These are phyloP conservation scores for Ornithoptera alexandrae DNA, from an alignment of 2,888 invertebrate genomes.

Conservation along the genomic window DNA sequence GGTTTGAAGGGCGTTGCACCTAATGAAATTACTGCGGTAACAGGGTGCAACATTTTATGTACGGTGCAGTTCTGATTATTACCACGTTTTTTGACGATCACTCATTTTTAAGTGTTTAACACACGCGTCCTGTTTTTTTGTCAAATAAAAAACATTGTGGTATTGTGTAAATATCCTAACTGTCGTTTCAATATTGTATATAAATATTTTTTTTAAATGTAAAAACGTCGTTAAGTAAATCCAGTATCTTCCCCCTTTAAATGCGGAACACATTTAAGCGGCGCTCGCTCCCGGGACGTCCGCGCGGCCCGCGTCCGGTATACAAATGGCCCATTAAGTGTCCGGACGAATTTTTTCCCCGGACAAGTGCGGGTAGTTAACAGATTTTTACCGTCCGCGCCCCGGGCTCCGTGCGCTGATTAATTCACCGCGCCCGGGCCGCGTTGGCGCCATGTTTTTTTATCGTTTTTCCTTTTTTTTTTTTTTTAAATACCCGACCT, in stretches of 20 bases:
- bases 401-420: constrained; percentile 51
- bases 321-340: constrained; percentile 65
- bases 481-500: constrained; percentile 33
- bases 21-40: no score
- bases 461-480: constrained; percentile 33
- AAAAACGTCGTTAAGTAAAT: no score
- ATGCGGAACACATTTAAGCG: constrained; percentile 20
- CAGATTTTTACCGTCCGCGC: constrained; percentile 58
- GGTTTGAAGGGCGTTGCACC: no score
- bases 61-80: no score
- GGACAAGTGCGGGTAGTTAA: constrained; percentile 50
- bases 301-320: constrained; percentile 39
- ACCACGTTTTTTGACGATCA: no score
- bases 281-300: constrained; percentile 35
- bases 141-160: no score
- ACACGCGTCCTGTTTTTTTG: no score
- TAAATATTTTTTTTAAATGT: no score
- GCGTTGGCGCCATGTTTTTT: constrained; percentile 42
- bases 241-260: background rate
- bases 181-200: no score
- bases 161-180: no score
- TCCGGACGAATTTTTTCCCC: constrained; percentile 51
- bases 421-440: constrained; percentile 50
- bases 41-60: no score
- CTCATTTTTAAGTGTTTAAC: no score